phyloP scores from a whole-genome alignment of 2,797 vertebrate genomes.

The Oreonectes daqikongensis region DNA sequence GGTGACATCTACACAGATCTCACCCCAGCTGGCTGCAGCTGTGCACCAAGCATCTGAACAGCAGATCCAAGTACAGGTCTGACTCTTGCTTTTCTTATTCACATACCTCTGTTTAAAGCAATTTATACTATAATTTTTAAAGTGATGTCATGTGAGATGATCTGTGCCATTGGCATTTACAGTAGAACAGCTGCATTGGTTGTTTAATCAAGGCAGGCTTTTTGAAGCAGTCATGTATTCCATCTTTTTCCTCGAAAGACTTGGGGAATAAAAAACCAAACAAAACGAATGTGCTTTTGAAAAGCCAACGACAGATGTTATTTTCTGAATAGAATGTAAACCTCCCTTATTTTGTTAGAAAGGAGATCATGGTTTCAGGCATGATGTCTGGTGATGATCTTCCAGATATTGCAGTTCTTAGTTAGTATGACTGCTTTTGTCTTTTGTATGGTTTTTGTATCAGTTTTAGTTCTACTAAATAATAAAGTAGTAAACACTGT shows the following conservation, averaged over 20 bases:
- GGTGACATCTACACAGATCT: conserved; percentile 86
- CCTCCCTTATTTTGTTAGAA: not conserved
- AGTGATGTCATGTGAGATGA: too few relatives aligned
- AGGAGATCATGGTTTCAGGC: conserved; percentile 17
- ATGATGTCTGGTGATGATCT: conserved; percentile 3
- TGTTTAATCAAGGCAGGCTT: not conserved
- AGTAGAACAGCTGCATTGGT: too few relatives aligned
- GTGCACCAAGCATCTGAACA: conserved; percentile 90
- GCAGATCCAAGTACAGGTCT: conserved; percentile 95
- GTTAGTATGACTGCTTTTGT: not conserved
- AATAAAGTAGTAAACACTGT: too few relatives aligned
- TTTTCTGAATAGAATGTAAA: not conserved
- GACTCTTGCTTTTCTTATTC: conserved; percentile 2
- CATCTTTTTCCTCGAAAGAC: not conserved
- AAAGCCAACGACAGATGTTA: not conserved
- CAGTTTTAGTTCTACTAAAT: too few relatives aligned
- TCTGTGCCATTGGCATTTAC: too few relatives aligned
- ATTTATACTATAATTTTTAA: too few relatives aligned
- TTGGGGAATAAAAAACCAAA: not conserved
- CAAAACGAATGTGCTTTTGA: not conserved
- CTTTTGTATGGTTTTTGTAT: not conserved
- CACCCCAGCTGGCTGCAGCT: conserved; percentile 87
- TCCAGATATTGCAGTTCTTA: not conserved
- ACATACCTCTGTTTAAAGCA: not conserved
- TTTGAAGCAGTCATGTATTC: not conserved